Percentiles rank a stretch among this genome's conserved stretches.
These are phyloP conservation scores for Drosophila mauritiana DNA, from an alignment of 1,140 invertebrate species.

Conservation along the genomic window DNA sequence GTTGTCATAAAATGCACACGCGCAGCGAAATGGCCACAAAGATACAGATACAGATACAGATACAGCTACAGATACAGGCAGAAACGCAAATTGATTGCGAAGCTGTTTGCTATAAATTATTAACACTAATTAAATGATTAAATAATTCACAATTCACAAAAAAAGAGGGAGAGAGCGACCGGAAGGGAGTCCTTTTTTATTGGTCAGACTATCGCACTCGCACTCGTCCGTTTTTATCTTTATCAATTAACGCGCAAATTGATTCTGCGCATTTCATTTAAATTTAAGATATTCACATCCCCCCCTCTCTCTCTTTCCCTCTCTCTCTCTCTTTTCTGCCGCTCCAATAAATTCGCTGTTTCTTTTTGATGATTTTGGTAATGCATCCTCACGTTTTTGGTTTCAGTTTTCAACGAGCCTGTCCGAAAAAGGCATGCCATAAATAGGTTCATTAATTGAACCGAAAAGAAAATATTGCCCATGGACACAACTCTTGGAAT, in stretches of 20 bases:
- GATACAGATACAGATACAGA: no score
- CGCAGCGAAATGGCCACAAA: background rate
- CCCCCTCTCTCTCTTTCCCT: slow-evolving; percentile 1
- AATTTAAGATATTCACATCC: slow-evolving; percentile 39
- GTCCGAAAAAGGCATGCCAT: background rate
- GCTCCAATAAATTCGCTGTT: slow-evolving; percentile 22
- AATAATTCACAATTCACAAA: slow-evolving; percentile 32
- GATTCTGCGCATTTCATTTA: slow-evolving; percentile 54
- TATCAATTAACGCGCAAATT: slow-evolving; percentile 64
- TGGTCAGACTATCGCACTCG: slow-evolving; percentile 1
- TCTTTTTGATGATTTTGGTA: slow-evolving; percentile 26
- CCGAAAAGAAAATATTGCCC: background rate
- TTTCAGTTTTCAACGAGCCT: background rate
- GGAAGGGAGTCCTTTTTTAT: slow-evolving; percentile 4
- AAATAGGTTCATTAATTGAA: background rate
- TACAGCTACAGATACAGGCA: slow-evolving; percentile 1
- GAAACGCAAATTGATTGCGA: slow-evolving; percentile 59
- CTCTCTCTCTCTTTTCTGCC: slow-evolving; percentile 11
- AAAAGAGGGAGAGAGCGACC: background rate
- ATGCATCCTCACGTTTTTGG: background rate
- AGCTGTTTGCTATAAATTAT: slow-evolving; percentile 70
- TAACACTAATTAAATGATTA: slow-evolving; percentile 70
- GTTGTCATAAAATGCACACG: slow-evolving; percentile 42
- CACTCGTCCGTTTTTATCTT: slow-evolving; percentile 36
- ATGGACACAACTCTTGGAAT: background rate